Base-by-base conservation (phyloP, 2,113 vertebrate genomes). In the Jaculus jaculus region DNA sequence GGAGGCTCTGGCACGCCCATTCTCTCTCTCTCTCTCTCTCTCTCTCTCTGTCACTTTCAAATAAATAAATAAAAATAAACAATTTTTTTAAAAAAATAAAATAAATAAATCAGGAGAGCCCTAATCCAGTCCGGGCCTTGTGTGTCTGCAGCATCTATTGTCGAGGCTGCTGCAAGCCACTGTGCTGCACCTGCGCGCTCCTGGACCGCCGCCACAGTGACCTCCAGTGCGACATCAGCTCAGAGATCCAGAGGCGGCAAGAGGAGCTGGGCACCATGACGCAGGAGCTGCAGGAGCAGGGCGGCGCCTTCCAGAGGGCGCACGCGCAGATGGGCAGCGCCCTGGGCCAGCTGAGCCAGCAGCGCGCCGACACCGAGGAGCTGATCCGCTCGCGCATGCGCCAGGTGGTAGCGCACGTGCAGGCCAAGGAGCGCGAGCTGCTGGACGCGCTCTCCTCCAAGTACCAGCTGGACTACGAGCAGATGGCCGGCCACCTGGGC, bases 181-280 rank as follows among this genome's bases (percentile, higher is more conserved):
- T 98, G 78, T 98, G 98, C 94, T 96, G 97, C 77, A 32, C 74
- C 0, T 98, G 98, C 0, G 97, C 97, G 0, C 84, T 98, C 39
- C 96, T 98, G 87, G 98, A 98, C n/a, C 75, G 16, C 7, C 10
- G 12, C 2, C 98, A 98, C 11, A 17, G 39, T 2, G 60, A 93
- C 8, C 84, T 95, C 3, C 97, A 96, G 80, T 96, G 97, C 0
- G 95, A 97, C 88, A 95, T 98, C 84, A 21, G 12, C 32, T 0
- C 17, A 0, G 98, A 98, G 96, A 97, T 95, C 81, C 90, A 42
- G 61, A 37, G 80, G 82, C 63, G 95, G 63, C 97, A 97, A 87
- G 77, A 95, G 4, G 97, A 98, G 71, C 95, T 98, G 93, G 65
- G 42, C 6, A 1, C 12, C 84, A 63, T 97, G 32, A 81, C 34